phyloP scores from a whole-genome alignment of 2,888 invertebrate genomes.

The Chymomyza procnemis region DNA sequence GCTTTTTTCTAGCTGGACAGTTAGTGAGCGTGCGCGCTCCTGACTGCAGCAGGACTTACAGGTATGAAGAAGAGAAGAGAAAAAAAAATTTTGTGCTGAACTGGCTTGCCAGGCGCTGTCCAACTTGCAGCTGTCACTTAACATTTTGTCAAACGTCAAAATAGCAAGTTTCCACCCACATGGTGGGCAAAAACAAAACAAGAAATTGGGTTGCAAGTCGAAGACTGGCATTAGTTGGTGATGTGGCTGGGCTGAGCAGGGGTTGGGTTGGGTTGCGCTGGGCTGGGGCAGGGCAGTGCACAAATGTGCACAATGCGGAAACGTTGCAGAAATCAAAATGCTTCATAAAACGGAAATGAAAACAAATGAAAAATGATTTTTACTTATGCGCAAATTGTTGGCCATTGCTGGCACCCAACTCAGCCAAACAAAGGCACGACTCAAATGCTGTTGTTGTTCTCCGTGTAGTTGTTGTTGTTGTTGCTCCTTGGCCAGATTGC shows the following conservation, averaged over 20 bases:
- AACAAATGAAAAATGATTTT: constrained; percentile 72
- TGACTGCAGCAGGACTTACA: constrained; percentile 38
- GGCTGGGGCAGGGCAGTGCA: too few relatives aligned
- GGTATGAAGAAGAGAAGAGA: constrained; percentile 22
- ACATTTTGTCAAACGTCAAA: constrained; percentile 52
- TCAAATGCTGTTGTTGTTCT: constrained; percentile 8
- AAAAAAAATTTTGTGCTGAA: not conserved
- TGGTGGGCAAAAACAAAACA: not conserved
- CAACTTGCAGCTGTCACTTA: constrained; percentile 60
- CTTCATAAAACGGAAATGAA: constrained; percentile 68
- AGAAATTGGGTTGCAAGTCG: not conserved
- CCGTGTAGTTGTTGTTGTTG: constrained; percentile 10
- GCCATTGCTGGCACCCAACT: not conserved
- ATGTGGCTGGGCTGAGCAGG: not conserved
- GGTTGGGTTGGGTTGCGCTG: too few relatives aligned
- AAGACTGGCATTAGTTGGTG: not conserved
- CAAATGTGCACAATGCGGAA: constrained; percentile 27
- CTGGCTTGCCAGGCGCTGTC: constrained; percentile 3
- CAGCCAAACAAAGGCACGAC: not conserved
- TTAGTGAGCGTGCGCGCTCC: constrained; percentile 14
- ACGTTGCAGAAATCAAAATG: constrained; percentile 62
- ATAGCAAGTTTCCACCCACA: constrained; percentile 5
- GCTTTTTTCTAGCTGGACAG: not conserved
- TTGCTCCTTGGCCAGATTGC: constrained; percentile 13
- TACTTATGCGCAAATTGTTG: constrained; percentile 60